These are phyloP conservation scores for Vulpes ferrilata DNA, from an alignment of 2,113 vertebrate genomes.

Conservation along the genomic window DNA sequence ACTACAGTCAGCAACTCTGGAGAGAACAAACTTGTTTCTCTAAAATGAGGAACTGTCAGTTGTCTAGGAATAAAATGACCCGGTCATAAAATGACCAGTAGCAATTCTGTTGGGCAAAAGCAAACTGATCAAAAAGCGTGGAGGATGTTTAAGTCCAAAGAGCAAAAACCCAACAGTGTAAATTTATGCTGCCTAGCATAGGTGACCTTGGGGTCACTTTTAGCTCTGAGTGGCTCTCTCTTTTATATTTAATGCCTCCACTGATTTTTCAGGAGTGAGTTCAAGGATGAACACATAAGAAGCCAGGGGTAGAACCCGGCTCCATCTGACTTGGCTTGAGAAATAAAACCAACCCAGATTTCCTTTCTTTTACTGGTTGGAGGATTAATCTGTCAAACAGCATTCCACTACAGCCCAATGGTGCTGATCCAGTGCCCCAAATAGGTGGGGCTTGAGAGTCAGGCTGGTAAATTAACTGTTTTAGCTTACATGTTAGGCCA, in stretches of 20 bases:
- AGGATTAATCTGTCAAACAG: accelerated
- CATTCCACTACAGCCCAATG: neutral
- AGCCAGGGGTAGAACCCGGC: neutral
- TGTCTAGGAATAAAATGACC: neutral
- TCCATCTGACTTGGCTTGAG: neutral
- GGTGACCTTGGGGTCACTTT: neutral
- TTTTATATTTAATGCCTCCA: neutral
- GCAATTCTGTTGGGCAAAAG: neutral
- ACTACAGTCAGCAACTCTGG: neutral
- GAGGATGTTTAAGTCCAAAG: neutral
- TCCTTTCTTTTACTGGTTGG: accelerated
- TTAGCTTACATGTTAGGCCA: too few relatives aligned
- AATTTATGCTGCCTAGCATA: neutral
- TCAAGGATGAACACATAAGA: neutral
- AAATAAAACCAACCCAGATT: neutral
- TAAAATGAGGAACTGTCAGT: neutral
- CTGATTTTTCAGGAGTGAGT: neutral
- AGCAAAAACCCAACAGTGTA: neutral
- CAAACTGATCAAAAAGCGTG: neutral
- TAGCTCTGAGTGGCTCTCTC: neutral
- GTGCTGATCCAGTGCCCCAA: neutral
- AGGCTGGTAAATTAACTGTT: neutral
- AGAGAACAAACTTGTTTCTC: neutral
- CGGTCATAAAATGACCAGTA: neutral
- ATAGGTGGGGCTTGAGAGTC: neutral